These are phyloP conservation scores for Mycogona germanica DNA, from an alignment of 2,888 invertebrate species.

Conservation along the genomic window DNA sequence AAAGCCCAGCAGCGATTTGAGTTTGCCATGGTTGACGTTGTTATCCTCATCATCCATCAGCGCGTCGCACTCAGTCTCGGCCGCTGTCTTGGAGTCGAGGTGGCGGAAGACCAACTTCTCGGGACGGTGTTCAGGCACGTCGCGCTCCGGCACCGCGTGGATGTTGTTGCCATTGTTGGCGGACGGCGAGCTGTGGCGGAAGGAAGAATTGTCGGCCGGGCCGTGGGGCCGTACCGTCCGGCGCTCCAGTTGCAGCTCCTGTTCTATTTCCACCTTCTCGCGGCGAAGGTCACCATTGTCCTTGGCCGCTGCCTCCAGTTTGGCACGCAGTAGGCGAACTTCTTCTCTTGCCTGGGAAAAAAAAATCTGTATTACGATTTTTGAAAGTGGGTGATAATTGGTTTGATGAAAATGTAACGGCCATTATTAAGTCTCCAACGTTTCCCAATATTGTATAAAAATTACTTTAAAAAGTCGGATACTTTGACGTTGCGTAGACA, in stretches of 20 bases:
- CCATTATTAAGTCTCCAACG: too few relatives aligned
- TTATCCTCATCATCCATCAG: too few relatives aligned
- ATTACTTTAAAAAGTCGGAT: too few relatives aligned
- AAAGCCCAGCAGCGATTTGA: too few relatives aligned
- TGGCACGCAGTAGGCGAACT: constrained; percentile 63
- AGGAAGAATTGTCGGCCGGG: neutral
- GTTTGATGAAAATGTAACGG: too few relatives aligned
- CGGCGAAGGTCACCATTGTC: constrained; percentile 59
- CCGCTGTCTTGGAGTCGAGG: neutral
- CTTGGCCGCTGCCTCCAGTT: constrained; percentile 63
- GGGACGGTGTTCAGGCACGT: too few relatives aligned
- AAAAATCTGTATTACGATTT: too few relatives aligned
- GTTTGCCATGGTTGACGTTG: neutral
- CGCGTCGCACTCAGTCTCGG: too few relatives aligned
- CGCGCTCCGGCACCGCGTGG: constrained; percentile 20
- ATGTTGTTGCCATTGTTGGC: neutral
- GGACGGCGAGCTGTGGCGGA: neutral
- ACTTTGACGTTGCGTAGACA: too few relatives aligned
- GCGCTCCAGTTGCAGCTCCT: constrained; percentile 58
- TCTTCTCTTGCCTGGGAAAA: constrained; percentile 89
- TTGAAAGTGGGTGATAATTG: too few relatives aligned
- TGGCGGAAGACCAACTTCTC: too few relatives aligned
- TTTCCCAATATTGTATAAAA: too few relatives aligned
- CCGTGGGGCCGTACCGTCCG: constrained; percentile 45
- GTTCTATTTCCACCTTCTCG: constrained; percentile 63